Evolutionary conservation across 2,888 invertebrate genomes (phyloP).

Genomic region (Zelleria hepariella): DNA sequence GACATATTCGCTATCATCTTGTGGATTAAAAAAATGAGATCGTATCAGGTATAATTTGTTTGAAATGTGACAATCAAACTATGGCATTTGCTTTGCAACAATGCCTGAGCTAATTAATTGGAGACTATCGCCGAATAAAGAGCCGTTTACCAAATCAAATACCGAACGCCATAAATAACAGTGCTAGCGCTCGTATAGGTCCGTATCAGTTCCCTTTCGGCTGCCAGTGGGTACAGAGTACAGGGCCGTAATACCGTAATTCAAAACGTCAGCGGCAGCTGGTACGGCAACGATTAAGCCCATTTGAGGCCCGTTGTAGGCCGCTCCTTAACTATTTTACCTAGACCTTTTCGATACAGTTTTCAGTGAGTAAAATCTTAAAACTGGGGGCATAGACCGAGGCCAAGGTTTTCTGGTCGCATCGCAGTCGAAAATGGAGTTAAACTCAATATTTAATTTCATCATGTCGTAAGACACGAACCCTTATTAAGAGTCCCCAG

Average conservation of each 20-base stretch:
- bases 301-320: slow-evolving; percentile 28
- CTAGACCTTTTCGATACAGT: not conserved
- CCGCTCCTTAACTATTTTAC: slow-evolving; percentile 3
- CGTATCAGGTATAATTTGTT: too few species aligned
- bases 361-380: not conserved
- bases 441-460: not conserved
- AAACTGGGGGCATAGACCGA: not conserved
- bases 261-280: slow-evolving; percentile 66
- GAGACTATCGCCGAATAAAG: too few species aligned
- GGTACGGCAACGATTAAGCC: slow-evolving; percentile 63
- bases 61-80: too few species aligned
- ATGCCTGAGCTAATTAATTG: not conserved
- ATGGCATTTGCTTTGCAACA: too few species aligned
- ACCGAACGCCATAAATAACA: not conserved
- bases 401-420: not conserved
- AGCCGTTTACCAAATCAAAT: not conserved
- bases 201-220: not conserved
- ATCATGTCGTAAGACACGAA: not conserved
- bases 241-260: slow-evolving; percentile 39
- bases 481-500: too few species aligned
- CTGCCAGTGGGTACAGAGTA: not conserved
- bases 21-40: too few species aligned
- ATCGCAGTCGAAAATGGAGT: not conserved
- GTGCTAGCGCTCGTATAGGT: not conserved
- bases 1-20: too few species aligned